Evolutionary conservation across 2,113 vertebrate genomes (phyloP).

Genomic region (Pheucticus melanocephalus): DNA sequence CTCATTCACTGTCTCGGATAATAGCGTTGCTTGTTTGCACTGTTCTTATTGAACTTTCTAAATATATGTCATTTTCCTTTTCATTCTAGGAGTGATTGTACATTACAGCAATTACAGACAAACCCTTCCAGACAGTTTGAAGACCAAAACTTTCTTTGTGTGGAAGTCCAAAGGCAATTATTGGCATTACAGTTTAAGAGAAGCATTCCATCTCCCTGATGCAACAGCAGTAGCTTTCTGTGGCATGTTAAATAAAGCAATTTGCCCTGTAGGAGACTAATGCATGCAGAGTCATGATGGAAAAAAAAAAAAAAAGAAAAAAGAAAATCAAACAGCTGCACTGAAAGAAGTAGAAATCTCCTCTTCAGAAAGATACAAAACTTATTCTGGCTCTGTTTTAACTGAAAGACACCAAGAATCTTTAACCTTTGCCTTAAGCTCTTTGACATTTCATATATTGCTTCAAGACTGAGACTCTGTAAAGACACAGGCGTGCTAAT

Average conservation of each 20-base stretch:
- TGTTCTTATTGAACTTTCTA: slow-evolving; percentile 68
- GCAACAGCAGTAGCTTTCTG: slow-evolving; percentile 75
- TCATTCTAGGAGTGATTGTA: slow-evolving; percentile 63
- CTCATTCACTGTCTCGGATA: slow-evolving; percentile 36
- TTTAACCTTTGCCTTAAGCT: slow-evolving; percentile 15
- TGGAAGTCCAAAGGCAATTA: slow-evolving; percentile 70
- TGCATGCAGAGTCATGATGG: slow-evolving; percentile 49
- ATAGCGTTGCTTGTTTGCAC: slow-evolving; percentile 53
- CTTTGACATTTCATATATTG: neutral
- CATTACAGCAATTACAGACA: slow-evolving; percentile 71
- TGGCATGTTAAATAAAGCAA: slow-evolving; percentile 70
- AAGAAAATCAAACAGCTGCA: slow-evolving; percentile 35
- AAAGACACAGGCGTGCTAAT: neutral
- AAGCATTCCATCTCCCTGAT: slow-evolving; percentile 76
- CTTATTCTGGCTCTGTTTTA: neutral
- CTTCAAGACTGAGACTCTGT: neutral
- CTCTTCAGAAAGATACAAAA: slow-evolving; percentile 26
- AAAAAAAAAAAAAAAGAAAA: slow-evolving; percentile 24
- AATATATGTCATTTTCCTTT: slow-evolving; percentile 70
- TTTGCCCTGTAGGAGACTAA: slow-evolving; percentile 64
- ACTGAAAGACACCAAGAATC: neutral
- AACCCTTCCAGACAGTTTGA: slow-evolving; percentile 68
- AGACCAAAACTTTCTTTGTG: slow-evolving; percentile 72
- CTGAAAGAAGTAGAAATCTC: neutral
- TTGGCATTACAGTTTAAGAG: slow-evolving; percentile 67